A percentile compares a stretch with the other conserved stretches of the same genome.
Conservation (phyloP, 2,113 vertebrate species). For the Ia io region DNA sequence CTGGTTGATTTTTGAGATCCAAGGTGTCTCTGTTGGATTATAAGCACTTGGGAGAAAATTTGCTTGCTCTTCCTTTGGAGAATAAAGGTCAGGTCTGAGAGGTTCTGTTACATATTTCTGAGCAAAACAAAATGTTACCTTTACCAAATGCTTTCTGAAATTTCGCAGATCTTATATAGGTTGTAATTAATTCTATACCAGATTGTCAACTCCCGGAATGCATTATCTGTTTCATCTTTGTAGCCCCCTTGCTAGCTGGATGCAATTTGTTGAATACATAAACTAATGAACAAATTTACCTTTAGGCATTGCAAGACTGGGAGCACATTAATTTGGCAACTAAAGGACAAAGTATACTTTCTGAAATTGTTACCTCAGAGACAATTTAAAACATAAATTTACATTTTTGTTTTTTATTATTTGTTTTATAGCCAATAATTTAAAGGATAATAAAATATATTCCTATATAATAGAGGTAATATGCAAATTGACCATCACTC, state of each 20-base stretch:
- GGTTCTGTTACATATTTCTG: neutral
- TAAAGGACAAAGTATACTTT: slow-evolving; percentile 7
- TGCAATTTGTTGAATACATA: neutral
- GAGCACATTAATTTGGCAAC: neutral
- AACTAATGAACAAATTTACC: slow-evolving; percentile 18
- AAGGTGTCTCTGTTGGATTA: neutral
- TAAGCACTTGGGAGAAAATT: slow-evolving; percentile 11
- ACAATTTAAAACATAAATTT: neutral
- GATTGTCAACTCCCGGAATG: neutral
- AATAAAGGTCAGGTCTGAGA: neutral
- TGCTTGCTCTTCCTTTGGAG: neutral
- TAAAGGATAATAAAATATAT: neutral
- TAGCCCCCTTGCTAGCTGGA: neutral
- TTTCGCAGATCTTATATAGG: neutral
- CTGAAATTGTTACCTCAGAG: neutral
- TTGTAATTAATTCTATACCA: neutral
- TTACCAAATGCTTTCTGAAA: slow-evolving; percentile 19
- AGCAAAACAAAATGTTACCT: slow-evolving; percentile 20
- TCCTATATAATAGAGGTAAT: too few species aligned
- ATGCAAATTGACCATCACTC: too few species aligned
- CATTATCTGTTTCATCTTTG: neutral
- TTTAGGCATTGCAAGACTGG: neutral
- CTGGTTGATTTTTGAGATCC: slow-evolving; percentile 11
- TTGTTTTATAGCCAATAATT: neutral
- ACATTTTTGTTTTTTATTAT: neutral